Percentiles rank a stretch among this genome's conserved stretches.
Evolutionary conservation across 2,113 vertebrate genomes (phyloP).

Genomic region (Pogona vitticeps): DNA sequence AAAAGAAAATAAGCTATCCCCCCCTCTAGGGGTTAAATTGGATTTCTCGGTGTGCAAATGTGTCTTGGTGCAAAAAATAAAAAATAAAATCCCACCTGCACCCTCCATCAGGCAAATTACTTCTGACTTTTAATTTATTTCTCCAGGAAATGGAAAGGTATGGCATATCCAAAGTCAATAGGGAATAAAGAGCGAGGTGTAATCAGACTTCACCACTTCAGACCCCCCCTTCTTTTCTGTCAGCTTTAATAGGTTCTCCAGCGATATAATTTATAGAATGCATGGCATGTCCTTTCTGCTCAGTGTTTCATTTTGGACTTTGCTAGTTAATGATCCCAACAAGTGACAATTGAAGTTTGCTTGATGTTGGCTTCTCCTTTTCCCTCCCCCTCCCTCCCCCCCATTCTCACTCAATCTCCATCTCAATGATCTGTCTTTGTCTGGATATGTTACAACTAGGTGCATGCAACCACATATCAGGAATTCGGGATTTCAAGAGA

Average conservation of each 20-base stretch:
- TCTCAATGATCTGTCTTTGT: neutral
- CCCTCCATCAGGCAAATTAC: constrained; percentile 97
- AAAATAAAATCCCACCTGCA: constrained; percentile 84
- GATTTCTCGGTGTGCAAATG: constrained; percentile 86
- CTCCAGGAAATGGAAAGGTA: constrained; percentile 97
- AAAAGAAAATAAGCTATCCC: constrained; percentile 89
- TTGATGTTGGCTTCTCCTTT: constrained; percentile 48
- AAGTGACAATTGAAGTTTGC: constrained; percentile 85
- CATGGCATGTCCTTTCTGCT: constrained; percentile 84
- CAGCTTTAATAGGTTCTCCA: constrained; percentile 94
- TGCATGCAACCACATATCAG: neutral
- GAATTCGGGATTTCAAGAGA: neutral
- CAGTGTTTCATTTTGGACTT: constrained; percentile 77
- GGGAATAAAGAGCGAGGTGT: constrained; percentile 87
- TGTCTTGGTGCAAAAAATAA: constrained; percentile 73
- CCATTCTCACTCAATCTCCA: neutral
- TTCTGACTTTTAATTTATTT: constrained; percentile 99
- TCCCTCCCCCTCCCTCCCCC: neutral
- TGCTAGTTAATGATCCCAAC: constrained; percentile 81
- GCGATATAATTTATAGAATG: constrained; percentile 88
- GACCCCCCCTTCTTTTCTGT: constrained; percentile 88
- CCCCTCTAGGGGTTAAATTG: constrained; percentile 91
- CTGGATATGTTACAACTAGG: neutral
- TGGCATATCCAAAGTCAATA: constrained; percentile 96
- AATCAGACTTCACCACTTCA: constrained; percentile 90